phyloP scores from a whole-genome alignment of 2,888 invertebrate species.

The Hyposoter didymator region DNA sequence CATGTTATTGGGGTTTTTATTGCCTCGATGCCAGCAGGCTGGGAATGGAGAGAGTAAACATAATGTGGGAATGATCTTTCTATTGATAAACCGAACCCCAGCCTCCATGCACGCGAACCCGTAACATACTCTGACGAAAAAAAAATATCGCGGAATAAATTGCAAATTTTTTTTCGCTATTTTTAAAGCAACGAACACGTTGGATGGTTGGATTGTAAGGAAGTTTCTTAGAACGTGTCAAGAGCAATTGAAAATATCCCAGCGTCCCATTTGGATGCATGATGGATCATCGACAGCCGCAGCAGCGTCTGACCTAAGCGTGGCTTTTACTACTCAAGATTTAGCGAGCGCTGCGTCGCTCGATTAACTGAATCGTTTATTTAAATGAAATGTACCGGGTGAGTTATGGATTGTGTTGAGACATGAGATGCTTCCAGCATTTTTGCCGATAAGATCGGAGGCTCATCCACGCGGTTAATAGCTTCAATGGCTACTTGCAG shows the following conservation, averaged over 20 bases:
- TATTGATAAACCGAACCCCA: conserved; percentile 48
- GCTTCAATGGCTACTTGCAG: no score
- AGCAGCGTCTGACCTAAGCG: conserved; percentile 21
- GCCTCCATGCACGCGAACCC: conserved; percentile 2
- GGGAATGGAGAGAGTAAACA: conserved; percentile 12
- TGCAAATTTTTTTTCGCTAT: background rate
- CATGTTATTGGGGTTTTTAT: background rate
- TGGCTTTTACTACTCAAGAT: conserved; percentile 21
- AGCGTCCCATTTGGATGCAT: conserved; percentile 26
- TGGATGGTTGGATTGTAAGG: background rate
- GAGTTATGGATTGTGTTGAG: no score
- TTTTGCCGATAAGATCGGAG: background rate
- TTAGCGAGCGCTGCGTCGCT: background rate
- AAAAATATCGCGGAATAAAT: conserved; percentile 8
- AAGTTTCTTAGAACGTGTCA: conserved; percentile 31
- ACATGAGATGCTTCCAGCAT: no score
- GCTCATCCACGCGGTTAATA: background rate
- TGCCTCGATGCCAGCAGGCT: background rate
- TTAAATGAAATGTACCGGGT: no score
- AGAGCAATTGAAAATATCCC: conserved; percentile 47
- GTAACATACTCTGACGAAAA: background rate
- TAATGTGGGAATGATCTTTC: conserved; percentile 5
- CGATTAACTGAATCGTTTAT: background rate
- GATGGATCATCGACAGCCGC: background rate
- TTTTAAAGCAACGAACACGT: background rate